Evolutionary conservation across 2,113 vertebrate species (phyloP).

Genomic region (Scatophagus argus): DNA sequence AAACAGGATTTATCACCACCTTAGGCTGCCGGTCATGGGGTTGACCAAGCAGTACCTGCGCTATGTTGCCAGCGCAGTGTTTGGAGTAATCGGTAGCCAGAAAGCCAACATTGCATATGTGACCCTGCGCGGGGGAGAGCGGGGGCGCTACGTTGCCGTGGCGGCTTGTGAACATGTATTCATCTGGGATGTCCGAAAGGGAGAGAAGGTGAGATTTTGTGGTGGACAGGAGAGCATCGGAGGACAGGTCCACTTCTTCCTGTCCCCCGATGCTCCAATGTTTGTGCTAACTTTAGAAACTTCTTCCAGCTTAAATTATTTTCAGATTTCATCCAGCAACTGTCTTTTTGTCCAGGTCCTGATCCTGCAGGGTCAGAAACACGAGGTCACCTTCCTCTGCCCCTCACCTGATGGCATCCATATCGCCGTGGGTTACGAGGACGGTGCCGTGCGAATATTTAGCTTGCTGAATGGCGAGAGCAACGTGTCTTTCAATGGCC

Average conservation of each 20-base stretch:
- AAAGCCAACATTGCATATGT: conserved; percentile 89
- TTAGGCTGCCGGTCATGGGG: conserved; percentile 85
- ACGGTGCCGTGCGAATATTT: conserved; percentile 91
- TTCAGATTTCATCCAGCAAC: not conserved
- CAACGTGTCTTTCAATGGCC: conserved; percentile 92
- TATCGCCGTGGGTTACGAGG: conserved; percentile 94
- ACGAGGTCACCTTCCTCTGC: conserved; percentile 92
- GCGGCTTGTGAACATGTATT: conserved; percentile 97
- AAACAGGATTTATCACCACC: conserved; percentile 20
- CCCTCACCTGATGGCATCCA: conserved; percentile 92
- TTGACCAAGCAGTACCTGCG: conserved; percentile 97
- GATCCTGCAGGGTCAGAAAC: conserved; percentile 92
- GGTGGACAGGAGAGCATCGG: not conserved
- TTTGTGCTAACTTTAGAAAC: not conserved
- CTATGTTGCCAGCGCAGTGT: conserved; percentile 88
- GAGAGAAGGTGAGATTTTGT: conserved; percentile 89
- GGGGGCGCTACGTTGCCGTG: conserved; percentile 91
- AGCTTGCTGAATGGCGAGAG: conserved; percentile 91
- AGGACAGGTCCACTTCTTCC: not conserved
- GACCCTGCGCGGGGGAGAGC: conserved; percentile 89
- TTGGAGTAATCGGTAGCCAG: conserved; percentile 92
- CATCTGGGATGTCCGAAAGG: conserved; percentile 95
- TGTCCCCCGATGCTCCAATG: too few species aligned
- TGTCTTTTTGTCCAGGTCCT: conserved; percentile 84
- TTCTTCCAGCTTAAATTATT: not conserved